Evolutionary conservation across 2,113 vertebrate species (phyloP).

Genomic region (Sylvia atricapilla): DNA sequence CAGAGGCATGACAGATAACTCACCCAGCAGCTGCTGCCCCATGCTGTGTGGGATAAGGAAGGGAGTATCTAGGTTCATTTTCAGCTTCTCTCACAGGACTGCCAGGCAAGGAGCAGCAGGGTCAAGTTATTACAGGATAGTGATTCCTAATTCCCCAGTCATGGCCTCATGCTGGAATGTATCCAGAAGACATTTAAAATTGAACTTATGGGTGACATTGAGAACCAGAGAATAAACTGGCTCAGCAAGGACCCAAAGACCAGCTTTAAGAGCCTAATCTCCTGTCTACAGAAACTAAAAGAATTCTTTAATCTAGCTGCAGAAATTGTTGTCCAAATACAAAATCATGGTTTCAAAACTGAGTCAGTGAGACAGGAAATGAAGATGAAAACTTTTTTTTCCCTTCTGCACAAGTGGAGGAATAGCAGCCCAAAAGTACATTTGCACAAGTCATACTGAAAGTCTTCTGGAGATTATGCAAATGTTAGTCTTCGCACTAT

Average conservation of each 20-base stretch:
- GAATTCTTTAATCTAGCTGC: neutral
- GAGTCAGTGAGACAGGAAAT: neutral
- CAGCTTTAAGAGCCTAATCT: neutral
- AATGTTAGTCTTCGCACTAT: neutral
- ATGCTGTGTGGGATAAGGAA: neutral
- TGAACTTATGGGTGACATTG: accelerated
- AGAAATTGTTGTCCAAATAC: neutral
- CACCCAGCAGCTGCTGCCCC: neutral
- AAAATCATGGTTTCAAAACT: neutral
- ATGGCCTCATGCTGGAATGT: neutral
- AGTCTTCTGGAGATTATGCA: neutral
- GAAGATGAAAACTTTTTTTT: neutral
- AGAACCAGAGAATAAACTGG: neutral
- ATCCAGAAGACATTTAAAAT: neutral
- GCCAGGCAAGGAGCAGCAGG: neutral
- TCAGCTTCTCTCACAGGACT: neutral
- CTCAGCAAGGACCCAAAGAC: neutral
- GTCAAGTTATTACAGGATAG: neutral
- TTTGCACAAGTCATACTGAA: neutral
- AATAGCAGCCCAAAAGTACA: neutral
- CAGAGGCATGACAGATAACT: neutral
- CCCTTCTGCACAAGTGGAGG: neutral
- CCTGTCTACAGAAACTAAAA: neutral
- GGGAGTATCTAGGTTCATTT: neutral
- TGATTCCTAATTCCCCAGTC: neutral